Percentiles rank a stretch among this genome's conserved stretches.
Conservation (phyloP, 2,113 vertebrate species). For the Pholis gunnellus region DNA sequence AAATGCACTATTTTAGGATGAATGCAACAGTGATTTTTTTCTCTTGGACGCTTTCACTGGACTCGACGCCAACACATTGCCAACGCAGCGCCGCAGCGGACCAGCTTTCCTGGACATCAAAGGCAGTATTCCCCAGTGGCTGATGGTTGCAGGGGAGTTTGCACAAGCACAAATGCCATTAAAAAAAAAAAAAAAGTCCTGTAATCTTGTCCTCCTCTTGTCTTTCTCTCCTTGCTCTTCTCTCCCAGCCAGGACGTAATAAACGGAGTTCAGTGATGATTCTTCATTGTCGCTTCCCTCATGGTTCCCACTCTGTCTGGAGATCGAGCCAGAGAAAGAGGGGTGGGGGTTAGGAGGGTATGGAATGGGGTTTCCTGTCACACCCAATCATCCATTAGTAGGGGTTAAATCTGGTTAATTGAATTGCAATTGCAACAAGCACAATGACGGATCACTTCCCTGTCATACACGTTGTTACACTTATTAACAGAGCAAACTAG, state of each 20-base stretch:
- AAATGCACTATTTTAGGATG: constrained; percentile 7
- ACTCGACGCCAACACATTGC: constrained; percentile 27
- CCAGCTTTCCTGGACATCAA: constrained; percentile 37
- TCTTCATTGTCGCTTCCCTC: constrained; percentile 90
- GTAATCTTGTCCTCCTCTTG: constrained; percentile 32
- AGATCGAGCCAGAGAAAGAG: constrained; percentile 42
- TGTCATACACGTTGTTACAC: not conserved
- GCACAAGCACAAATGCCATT: constrained; percentile 13
- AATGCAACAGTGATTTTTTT: not conserved
- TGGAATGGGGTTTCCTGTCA: not conserved
- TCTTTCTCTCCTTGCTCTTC: constrained; percentile 29
- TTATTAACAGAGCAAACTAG: not conserved
- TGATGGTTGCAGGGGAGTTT: constrained; percentile 24
- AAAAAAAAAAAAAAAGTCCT: constrained; percentile 24
- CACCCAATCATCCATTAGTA: not conserved
- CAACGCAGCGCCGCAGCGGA: not conserved
- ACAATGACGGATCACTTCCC: not conserved
- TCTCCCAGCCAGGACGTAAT: constrained; percentile 68
- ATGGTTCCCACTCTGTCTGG: constrained; percentile 83
- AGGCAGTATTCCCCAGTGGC: constrained; percentile 25
- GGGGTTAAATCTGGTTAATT: constrained; percentile 1
- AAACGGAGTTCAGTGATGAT: constrained; percentile 86
- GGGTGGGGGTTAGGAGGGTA: not conserved
- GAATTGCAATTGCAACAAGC: not conserved
- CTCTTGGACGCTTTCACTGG: constrained; percentile 22